A percentile compares a stretch with the other conserved stretches of the same genome.
These are phyloP conservation scores for Musca domestica DNA, from an alignment of 1,140 invertebrate genomes.

Conservation along the genomic window DNA sequence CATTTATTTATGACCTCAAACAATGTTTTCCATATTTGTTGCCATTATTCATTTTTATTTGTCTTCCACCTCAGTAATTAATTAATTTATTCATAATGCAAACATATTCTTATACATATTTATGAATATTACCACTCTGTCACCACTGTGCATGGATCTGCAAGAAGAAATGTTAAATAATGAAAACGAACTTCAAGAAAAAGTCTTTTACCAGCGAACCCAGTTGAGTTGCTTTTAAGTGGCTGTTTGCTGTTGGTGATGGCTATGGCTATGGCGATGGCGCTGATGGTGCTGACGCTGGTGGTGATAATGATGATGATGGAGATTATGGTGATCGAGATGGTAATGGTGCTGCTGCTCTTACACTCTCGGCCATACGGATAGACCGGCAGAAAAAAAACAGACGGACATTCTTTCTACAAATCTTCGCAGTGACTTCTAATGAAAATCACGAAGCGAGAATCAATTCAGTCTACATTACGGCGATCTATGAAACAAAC, in stretches of 20 bases:
- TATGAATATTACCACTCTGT: too few relatives aligned
- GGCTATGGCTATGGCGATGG: background rate
- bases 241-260: conserved; percentile 6
- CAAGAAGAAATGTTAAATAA: too few relatives aligned
- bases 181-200: too few relatives aligned
- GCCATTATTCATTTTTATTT: too few relatives aligned
- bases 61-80: too few relatives aligned
- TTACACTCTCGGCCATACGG: conserved; percentile 5
- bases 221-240: background rate
- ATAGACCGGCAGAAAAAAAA: background rate
- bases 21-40: too few relatives aligned
- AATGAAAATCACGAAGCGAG: conserved; percentile 50
- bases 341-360: conserved; percentile 6
- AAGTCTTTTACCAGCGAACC: too few relatives aligned
- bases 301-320: background rate
- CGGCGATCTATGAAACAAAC: conserved; percentile 53
- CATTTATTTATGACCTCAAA: too few relatives aligned
- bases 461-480: conserved; percentile 54
- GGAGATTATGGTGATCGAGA: too few relatives aligned
- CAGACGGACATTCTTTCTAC: conserved; percentile 14
- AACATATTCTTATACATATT: too few relatives aligned
- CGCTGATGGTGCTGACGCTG: too few relatives aligned
- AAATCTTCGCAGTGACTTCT: conserved; percentile 41
- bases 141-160: background rate
- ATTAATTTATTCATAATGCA: conserved; percentile 27